Conservation (phyloP, 1,140 invertebrate genomes). For the Anagrus nilaparvatae region DNA sequence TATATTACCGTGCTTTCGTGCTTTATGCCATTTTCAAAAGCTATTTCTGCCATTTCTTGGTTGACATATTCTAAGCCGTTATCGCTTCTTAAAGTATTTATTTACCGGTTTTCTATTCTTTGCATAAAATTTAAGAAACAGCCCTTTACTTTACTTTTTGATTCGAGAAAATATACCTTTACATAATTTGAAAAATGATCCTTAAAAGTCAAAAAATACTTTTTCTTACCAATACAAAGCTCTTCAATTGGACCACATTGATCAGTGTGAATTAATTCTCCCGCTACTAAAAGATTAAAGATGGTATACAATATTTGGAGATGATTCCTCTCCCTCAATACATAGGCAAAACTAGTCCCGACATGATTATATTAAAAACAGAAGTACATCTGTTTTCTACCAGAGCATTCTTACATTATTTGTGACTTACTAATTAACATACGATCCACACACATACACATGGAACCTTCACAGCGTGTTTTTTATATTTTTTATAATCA, state of each 20-base stretch:
- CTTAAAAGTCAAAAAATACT: constrained; percentile 34
- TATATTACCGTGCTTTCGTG: constrained; percentile 16
- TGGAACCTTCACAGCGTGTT: no score
- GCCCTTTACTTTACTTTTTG: constrained; percentile 26
- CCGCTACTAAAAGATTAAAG: no score
- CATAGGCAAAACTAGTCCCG: no score
- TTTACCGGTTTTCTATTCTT: constrained; percentile 17
- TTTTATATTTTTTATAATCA: no score
- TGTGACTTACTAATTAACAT: no score
- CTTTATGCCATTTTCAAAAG: constrained; percentile 13
- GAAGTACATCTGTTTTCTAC: no score
- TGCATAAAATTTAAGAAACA: constrained; percentile 19
- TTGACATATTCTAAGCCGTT: constrained; percentile 25
- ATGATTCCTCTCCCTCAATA: no score
- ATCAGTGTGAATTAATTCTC: constrained; percentile 38
- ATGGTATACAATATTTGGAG: no score
- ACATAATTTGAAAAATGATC: constrained; percentile 35
- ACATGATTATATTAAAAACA: no score
- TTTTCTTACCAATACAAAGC: constrained; percentile 25
- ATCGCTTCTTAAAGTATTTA: constrained; percentile 21
- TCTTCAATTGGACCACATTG: constrained; percentile 37
- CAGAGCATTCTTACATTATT: no score
- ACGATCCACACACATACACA: no score
- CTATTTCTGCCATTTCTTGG: constrained; percentile 9
- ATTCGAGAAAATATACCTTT: constrained; percentile 28